phyloP scores from a whole-genome alignment of 2,113 vertebrate genomes.

The Tapirus terrestris region DNA sequence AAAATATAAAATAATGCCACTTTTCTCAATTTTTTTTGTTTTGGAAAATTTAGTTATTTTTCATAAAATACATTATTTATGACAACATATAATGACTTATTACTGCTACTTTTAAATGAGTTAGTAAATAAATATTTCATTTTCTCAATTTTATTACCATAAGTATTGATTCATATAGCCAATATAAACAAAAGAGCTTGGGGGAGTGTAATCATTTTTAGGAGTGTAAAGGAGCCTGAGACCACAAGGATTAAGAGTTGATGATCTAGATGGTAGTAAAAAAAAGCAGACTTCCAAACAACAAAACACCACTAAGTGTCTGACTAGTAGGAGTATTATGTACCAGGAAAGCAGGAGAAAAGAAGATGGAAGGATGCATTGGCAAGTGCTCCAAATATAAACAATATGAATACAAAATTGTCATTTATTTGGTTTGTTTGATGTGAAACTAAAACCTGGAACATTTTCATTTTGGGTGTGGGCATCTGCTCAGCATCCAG shows the following conservation, averaged over 20 bases:
- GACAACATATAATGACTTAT: neutral
- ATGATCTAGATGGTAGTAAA: neutral
- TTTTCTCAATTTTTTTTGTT: neutral
- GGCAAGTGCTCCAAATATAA: neutral
- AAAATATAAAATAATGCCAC: neutral
- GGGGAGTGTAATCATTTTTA: neutral
- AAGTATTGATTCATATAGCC: neutral
- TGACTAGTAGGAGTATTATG: neutral
- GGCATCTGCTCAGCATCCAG: neutral
- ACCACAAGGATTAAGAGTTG: neutral
- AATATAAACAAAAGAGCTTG: neutral
- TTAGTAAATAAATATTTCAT: neutral
- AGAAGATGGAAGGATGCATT: neutral
- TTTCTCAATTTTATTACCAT: neutral
- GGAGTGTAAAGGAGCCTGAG: neutral
- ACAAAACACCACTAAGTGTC: neutral
- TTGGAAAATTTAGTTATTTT: neutral
- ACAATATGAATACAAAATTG: neutral
- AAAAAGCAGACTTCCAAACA: neutral
- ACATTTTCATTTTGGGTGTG: neutral
- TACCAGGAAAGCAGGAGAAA: neutral
- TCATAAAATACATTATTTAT: neutral
- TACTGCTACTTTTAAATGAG: neutral
- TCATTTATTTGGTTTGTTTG: constrained; percentile 1
- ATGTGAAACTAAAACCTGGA: constrained; percentile 25